Evolutionary conservation across 2,113 vertebrate species (phyloP), one percentile per base, ranked within the genome.

Genomic region (Nipponia nippon): DNA sequence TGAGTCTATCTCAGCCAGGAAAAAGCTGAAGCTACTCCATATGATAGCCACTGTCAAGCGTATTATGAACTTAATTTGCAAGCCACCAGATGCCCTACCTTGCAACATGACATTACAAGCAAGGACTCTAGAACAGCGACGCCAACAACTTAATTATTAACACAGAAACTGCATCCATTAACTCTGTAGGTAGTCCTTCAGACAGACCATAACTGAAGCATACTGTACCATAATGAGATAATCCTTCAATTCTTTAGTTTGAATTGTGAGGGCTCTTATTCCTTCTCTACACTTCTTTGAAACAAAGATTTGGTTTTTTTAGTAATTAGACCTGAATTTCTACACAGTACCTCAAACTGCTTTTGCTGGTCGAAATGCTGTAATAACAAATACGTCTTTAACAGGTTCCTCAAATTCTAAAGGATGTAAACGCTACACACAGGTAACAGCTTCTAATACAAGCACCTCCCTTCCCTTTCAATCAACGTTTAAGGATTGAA

Each of bases 391-490:
- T 25, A 61, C 0, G 2, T 9, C 25, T 40, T 70, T 19, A 71
- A 71, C 8, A 56, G 11, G 59, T 34, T 62, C 10, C 23, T 85
- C 81, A 59, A 34, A 36, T 53, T 56, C 62, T 61, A 76, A 69
- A 82, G 11, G 15, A 53, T 30, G 8, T n/a, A 59, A 71, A 14
- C 2, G 4, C 42, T n/a, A 67, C 1, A 1, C n/a, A 75, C 1
- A 67, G 5, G 36, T 27, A 96, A 21, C 16, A 62, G 72, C 4
- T 40, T 50, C 17, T 36, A 61, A 69, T 10, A 69, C 5, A 93
- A 92, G 30, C 18, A 73, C 22, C 12, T 38, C 19, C 12, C 25
- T 53, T 50, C 13, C 25, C 16, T 87, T 66, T 66, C 56, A 75
- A 53, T 17, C 25, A 66, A 46, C 20, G 62, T 5, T 10, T 29